phyloP scores from a whole-genome alignment of 2,113 vertebrate genomes.

The Tringa solitaria region DNA sequence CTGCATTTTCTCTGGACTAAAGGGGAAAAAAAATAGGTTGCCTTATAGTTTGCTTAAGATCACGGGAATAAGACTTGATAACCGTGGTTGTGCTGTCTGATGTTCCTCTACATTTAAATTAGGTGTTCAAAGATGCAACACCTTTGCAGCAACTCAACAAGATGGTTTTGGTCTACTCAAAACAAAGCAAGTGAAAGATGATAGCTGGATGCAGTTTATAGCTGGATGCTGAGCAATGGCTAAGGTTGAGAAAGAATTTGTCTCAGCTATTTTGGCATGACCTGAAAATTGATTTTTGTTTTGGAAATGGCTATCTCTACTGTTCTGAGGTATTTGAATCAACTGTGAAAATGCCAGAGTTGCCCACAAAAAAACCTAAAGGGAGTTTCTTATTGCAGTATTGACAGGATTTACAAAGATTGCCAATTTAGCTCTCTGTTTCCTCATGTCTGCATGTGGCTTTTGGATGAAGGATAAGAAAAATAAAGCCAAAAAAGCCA shows the following conservation, averaged over 20 bases:
- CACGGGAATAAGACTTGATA: not conserved
- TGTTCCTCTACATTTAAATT: not conserved
- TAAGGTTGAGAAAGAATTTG: not conserved
- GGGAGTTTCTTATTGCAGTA: not conserved
- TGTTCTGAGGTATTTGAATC: not conserved
- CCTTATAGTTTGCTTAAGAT: not conserved
- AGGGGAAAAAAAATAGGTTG: rapidly evolving
- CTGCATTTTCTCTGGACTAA: not conserved
- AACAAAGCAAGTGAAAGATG: not conserved
- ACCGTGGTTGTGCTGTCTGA: not conserved
- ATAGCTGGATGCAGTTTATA: not conserved
- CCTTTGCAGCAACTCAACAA: not conserved
- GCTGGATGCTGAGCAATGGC: not conserved
- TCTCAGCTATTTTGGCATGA: not conserved
- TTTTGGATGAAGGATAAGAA: not conserved
- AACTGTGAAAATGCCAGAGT: not conserved
- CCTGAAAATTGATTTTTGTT: not conserved
- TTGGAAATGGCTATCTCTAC: not conserved
- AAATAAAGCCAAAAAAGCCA: not conserved
- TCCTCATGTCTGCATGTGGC: not conserved
- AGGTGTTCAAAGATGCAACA: not conserved
- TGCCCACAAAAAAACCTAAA: not conserved
- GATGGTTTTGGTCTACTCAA: not conserved
- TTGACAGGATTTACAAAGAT: not conserved
- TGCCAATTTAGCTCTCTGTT: not conserved